Conservation (phyloP, 92 coral and sea anemone genomes). For the Palythoa heliodiscus region DNA sequence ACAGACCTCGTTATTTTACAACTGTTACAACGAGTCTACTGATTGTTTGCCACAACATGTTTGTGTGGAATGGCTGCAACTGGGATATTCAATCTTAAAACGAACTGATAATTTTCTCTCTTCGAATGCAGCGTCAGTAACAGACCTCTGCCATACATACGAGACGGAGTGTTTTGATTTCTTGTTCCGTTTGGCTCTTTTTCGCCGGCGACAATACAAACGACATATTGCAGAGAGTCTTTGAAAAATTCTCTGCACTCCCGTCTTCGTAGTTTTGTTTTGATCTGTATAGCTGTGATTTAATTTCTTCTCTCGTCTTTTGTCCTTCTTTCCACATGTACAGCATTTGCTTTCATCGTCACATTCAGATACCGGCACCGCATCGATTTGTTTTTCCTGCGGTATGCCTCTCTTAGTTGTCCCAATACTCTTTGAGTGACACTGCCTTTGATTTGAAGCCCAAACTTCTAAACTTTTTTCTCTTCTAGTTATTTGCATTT, state of each 20-base stretch:
- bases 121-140: slow-evolving; percentile 2
- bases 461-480: too few relatives aligned
- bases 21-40: too few relatives aligned
- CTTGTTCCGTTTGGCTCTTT: slow-evolving; percentile 1
- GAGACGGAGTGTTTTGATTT: slow-evolving; percentile 9
- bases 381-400: neutral
- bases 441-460: neutral
- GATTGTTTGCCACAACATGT: neutral
- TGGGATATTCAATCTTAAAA: slow-evolving; percentile 22
- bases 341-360: neutral
- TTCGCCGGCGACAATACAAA: neutral
- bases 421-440: neutral
- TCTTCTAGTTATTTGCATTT: too few relatives aligned
- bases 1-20: too few relatives aligned
- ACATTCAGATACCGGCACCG: neutral
- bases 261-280: neutral
- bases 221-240: slow-evolving; percentile 13
- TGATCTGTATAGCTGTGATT: neutral
- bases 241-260: neutral
- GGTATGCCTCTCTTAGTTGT: neutral
- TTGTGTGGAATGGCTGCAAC: neutral
- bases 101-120: slow-evolving; percentile 21
- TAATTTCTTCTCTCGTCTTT: neutral
- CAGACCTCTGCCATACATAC: slow-evolving; percentile 26
- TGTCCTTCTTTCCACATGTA: neutral